Percentiles rank a stretch among this genome's conserved stretches.
Evolutionary conservation across 2,888 invertebrate species (phyloP).

Genomic region (Amphipoea oculea): DNA sequence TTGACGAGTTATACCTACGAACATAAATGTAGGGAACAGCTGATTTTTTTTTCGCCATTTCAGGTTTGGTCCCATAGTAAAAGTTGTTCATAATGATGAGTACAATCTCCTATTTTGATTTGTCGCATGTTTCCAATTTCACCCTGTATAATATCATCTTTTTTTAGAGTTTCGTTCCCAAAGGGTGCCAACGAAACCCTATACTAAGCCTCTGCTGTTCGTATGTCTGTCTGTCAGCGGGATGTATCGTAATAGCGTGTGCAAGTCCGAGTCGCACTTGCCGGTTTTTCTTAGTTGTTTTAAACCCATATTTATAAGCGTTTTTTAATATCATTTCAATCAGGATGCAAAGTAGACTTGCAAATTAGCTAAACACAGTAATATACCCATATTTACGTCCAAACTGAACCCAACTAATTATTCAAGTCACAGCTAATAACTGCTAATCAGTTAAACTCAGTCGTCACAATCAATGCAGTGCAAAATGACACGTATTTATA

Average conservation of each 20-base stretch:
- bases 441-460: constrained; percentile 43
- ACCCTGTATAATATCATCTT: no score
- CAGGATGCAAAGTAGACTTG: not conserved
- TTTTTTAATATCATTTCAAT: not conserved
- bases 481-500: constrained; percentile 17
- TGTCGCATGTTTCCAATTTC: no score
- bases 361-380: constrained; percentile 16
- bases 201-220: not conserved
- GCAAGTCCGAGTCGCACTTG: not conserved
- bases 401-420: constrained; percentile 31
- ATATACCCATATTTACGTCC: not conserved
- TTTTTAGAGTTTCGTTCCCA: not conserved
- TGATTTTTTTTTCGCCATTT: no score
- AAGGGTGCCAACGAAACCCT: not conserved
- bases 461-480: not conserved
- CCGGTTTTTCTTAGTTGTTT: not conserved
- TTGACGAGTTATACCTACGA: no score
- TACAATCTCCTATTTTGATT: no score
- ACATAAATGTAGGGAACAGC: no score
- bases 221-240: not conserved
- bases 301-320: not conserved
- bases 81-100: no score
- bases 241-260: not conserved
- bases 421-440: constrained; percentile 40
- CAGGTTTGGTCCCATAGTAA: no score